Conservation (phyloP, 1,140 invertebrate genomes). For the Armadillidium nasatum region DNA sequence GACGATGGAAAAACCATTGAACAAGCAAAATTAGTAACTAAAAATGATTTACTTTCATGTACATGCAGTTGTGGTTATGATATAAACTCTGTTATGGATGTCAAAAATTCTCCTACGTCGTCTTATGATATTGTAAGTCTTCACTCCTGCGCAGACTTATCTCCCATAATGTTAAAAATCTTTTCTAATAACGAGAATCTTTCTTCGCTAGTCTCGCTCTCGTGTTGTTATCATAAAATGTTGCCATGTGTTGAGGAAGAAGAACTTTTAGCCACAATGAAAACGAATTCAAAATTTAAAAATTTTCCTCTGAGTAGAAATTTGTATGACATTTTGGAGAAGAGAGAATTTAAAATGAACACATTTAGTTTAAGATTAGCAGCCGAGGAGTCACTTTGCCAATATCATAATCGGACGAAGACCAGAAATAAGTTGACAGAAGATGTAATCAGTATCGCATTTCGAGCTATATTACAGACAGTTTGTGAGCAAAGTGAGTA, state of each 20-base stretch:
- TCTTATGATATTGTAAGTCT: neutral
- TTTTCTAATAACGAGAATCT: neutral
- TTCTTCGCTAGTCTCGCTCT: neutral
- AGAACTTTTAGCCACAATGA: neutral
- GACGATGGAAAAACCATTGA: neutral
- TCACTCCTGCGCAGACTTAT: neutral
- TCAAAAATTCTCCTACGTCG: neutral
- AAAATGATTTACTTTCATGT: neutral
- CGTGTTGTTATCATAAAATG: conserved; percentile 10
- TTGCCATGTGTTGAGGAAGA: neutral
- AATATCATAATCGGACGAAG: neutral
- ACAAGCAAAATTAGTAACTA: neutral
- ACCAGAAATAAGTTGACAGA: neutral
- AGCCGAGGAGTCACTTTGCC: neutral
- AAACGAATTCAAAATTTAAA: neutral
- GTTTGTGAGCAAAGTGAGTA: neutral
- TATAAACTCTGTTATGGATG: neutral
- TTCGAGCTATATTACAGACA: neutral
- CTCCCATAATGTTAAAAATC: neutral
- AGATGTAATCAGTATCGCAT: neutral
- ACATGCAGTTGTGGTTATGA: neutral
- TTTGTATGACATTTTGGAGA: neutral
- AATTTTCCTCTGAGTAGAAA: neutral
- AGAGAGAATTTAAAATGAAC: neutral
- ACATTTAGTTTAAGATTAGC: conserved; percentile 3